Evolutionary conservation across 1,140 invertebrate genomes (phyloP).

Genomic region (Paralvinella palmiformis): DNA sequence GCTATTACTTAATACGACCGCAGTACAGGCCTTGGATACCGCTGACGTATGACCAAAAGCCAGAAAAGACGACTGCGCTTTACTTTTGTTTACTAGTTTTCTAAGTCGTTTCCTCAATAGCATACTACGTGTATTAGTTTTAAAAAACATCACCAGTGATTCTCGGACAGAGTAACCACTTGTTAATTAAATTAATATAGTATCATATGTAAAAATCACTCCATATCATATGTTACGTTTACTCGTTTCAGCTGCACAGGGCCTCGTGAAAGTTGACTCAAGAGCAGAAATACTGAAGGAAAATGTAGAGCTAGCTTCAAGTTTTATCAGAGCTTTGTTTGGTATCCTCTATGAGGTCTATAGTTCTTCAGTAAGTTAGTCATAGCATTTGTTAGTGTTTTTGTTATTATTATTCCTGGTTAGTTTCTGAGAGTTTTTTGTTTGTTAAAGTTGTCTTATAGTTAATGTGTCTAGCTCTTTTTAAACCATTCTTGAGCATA

Average conservation of each 20-base stretch:
- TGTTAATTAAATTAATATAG: no score
- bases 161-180: no score
- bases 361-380: slow-evolving; percentile 71
- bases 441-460: not conserved
- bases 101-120: no score
- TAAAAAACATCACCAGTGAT: no score
- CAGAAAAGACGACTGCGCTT: no score
- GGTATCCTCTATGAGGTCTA: slow-evolving; percentile 89
- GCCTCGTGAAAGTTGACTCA: slow-evolving; percentile 52
- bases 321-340: slow-evolving; percentile 83
- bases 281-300: slow-evolving; percentile 61
- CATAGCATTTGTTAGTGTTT: not conserved
- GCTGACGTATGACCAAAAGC: no score
- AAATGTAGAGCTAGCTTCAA: slow-evolving; percentile 65
- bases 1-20: no score
- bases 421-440: not conserved
- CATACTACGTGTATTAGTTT: no score
- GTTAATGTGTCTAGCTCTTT: not conserved
- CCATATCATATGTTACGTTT: no score
- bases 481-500: not conserved
- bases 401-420: not conserved
- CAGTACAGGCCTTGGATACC: no score
- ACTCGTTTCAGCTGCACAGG: not conserved
- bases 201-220: no score
- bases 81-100: no score